Conservation (phyloP, 2,797 vertebrate genomes). For the Coracias cyanogaster region DNA sequence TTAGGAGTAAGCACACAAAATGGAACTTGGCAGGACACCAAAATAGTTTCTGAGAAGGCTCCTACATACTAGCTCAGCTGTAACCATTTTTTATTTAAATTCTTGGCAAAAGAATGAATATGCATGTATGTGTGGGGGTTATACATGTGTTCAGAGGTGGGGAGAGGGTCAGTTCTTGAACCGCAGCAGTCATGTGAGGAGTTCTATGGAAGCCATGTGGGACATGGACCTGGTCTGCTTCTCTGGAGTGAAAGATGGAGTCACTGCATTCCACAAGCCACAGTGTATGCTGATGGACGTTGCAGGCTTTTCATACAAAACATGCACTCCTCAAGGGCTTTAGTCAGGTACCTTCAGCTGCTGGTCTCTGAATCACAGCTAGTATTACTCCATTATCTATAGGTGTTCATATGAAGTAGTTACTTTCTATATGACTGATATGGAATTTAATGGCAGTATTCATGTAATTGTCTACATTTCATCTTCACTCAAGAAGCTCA, state of each 20-base stretch:
- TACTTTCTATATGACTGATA: neutral
- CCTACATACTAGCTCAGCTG: constrained; percentile 14
- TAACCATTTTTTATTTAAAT: constrained; percentile 19
- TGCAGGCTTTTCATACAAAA: neutral
- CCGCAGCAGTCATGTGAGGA: neutral
- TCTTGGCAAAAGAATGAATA: constrained; percentile 15
- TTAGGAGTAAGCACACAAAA: constrained; percentile 16
- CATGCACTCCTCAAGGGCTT: neutral
- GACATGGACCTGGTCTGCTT: neutral
- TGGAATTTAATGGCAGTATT: neutral
- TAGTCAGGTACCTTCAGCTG: neutral
- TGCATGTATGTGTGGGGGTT: neutral
- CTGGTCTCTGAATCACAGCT: neutral
- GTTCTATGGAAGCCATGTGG: neutral
- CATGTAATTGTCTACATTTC: neutral
- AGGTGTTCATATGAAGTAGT: neutral
- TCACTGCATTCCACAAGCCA: neutral
- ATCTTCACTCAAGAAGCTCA: neutral
- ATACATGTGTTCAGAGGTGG: neutral
- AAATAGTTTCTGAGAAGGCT: constrained; percentile 12
- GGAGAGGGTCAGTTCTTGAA: neutral
- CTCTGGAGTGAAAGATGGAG: neutral
- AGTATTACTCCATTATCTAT: neutral
- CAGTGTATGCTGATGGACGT: neutral
- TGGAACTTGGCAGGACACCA: constrained; percentile 48